Percentiles rank a stretch among this genome's conserved stretches.
Evolutionary conservation across 2,888 invertebrate genomes (phyloP).

Genomic region (Drosophila ustulata): DNA sequence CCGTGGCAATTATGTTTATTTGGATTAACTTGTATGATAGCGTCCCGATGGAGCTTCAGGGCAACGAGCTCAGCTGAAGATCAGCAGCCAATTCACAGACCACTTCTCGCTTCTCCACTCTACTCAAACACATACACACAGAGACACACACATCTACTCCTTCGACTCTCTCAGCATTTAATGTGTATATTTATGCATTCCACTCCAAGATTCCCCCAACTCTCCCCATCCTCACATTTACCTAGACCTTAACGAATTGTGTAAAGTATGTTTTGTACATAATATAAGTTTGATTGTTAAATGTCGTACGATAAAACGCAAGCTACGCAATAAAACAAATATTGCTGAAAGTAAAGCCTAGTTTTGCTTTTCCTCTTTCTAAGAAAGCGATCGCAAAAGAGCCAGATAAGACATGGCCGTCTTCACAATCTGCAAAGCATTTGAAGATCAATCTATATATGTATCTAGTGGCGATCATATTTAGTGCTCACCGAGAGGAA

Average conservation of each 20-base stretch:
- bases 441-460: neutral
- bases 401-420: slow-evolving; percentile 62
- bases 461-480: neutral
- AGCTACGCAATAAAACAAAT: slow-evolving; percentile 75
- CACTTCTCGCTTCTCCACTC: slow-evolving; percentile 27
- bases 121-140: slow-evolving; percentile 2
- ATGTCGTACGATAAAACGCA: slow-evolving; percentile 68
- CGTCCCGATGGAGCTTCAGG: slow-evolving; percentile 48
- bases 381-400: slow-evolving; percentile 54
- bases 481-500: slow-evolving; percentile 51
- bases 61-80: slow-evolving; percentile 33
- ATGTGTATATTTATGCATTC: slow-evolving; percentile 48
- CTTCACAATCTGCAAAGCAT: slow-evolving; percentile 44
- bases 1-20: slow-evolving; percentile 34
- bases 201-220: slow-evolving; percentile 7
- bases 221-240: slow-evolving; percentile 21
- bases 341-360: slow-evolving; percentile 30
- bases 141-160: neutral
- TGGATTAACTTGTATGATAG: slow-evolving; percentile 46
- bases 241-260: slow-evolving; percentile 65
- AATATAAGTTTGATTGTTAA: slow-evolving; percentile 72
- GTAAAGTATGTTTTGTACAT: slow-evolving; percentile 72
- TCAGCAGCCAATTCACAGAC: slow-evolving; percentile 24
- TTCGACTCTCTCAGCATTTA: slow-evolving; percentile 22
- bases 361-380: neutral